Conservation (phyloP, 2,113 vertebrate genomes). For the Paralichthys olivaceus region DNA sequence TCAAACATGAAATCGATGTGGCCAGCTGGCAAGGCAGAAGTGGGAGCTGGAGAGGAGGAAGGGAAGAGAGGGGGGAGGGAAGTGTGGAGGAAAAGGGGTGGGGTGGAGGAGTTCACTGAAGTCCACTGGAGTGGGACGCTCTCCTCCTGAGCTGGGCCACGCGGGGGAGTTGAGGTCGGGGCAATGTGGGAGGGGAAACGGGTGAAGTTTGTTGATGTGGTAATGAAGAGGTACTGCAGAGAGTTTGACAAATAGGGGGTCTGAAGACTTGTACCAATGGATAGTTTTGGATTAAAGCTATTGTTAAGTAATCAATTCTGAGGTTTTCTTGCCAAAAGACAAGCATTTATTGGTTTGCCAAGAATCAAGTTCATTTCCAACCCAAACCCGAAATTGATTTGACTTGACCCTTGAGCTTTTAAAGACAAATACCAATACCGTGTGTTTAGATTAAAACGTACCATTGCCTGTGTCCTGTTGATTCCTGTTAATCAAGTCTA, state of each 20-base stretch:
- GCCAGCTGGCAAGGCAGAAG: constrained; percentile 51
- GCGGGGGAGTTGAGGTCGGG: constrained; percentile 56
- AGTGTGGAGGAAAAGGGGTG: constrained; percentile 36
- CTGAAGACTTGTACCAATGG: not conserved
- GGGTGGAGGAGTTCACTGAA: constrained; percentile 58
- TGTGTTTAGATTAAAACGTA: not conserved
- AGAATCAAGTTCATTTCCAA: not conserved
- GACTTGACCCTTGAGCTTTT: not conserved
- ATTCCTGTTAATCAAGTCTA: no score
- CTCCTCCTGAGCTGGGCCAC: constrained; percentile 50
- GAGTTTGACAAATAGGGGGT: constrained; percentile 20
- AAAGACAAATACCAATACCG: not conserved
- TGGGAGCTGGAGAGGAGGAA: constrained; percentile 27
- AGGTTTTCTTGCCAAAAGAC: constrained; percentile 27
- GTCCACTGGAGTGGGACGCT: constrained; percentile 39
- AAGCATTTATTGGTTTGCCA: not conserved
- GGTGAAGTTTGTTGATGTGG: constrained; percentile 47
- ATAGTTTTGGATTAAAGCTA: constrained; percentile 32
- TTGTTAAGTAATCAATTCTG: constrained; percentile 12
- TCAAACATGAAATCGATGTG: constrained; percentile 81
- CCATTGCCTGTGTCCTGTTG: not conserved
- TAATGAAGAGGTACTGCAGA: constrained; percentile 33
- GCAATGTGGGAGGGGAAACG: constrained; percentile 43
- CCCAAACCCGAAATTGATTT: not conserved
- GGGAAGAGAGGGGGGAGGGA: constrained; percentile 3